phyloP scores from a whole-genome alignment of 2,888 invertebrate genomes.

The Phyllotreta striolata region DNA sequence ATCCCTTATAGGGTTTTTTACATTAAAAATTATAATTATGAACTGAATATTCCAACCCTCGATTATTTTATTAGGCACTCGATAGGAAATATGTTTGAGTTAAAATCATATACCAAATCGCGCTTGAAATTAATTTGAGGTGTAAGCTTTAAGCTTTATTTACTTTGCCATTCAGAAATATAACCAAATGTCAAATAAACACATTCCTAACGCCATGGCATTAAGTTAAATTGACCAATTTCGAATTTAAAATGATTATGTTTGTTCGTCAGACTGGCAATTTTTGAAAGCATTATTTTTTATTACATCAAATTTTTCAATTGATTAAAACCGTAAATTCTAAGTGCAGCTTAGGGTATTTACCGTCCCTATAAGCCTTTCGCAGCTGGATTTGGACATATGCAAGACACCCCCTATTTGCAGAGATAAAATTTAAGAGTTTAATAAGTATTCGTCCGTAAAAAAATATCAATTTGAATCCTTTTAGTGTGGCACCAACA shows the following conservation, averaged over 20 bases:
- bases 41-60: not conserved
- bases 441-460: constrained; percentile 1
- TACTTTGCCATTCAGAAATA: constrained; percentile 35
- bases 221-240: constrained; percentile 41
- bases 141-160: constrained; percentile 32
- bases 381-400: constrained; percentile 20
- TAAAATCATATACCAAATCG: constrained; percentile 20
- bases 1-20: too few relatives aligned
- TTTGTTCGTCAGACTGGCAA: constrained; percentile 41
- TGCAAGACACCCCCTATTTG: constrained; percentile 24
- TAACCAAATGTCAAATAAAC: constrained; percentile 35
- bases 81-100: not conserved
- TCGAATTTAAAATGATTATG: constrained; percentile 40
- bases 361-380: constrained; percentile 24
- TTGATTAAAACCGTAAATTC: constrained; percentile 32
- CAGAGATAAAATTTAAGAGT: constrained; percentile 18
- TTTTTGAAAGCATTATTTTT: constrained; percentile 43
- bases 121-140: constrained; percentile 29
- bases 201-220: constrained; percentile 32
- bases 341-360: constrained; percentile 16
- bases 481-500: not conserved
- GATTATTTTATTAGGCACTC: not conserved
- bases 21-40: too few relatives aligned
- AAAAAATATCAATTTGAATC: constrained; percentile 1
- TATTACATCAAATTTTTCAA: constrained; percentile 36